phyloP scores from a whole-genome alignment of 1,140 invertebrate genomes.

The Spodoptera frugiperda region DNA sequence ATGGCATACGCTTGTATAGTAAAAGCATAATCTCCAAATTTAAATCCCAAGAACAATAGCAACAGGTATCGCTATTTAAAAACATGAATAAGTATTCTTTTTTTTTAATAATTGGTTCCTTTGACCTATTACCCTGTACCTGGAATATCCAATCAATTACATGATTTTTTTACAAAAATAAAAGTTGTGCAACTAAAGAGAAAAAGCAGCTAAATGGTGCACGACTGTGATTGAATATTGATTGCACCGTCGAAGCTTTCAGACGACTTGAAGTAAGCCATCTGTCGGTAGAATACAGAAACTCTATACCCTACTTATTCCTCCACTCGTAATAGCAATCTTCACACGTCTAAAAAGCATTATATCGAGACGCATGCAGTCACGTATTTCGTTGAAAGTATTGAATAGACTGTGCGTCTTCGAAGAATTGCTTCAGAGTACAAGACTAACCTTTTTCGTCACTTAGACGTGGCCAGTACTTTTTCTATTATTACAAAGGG shows the following conservation, averaged over 20 bases:
- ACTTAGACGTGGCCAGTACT: not conserved
- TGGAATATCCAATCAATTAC: too few species aligned
- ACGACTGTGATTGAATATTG: conserved; percentile 25
- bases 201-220: not conserved
- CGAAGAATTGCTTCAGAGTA: not conserved
- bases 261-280: not conserved
- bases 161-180: not conserved
- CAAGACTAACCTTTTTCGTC: conserved; percentile 35
- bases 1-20: too few species aligned
- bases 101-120: too few species aligned
- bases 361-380: conserved; percentile 31
- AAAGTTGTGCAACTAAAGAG: not conserved
- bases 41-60: too few species aligned
- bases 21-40: too few species aligned
- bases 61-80: too few species aligned
- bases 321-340: conserved; percentile 7
- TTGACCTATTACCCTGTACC: too few species aligned
- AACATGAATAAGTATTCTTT: too few species aligned
- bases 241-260: conserved; percentile 10
- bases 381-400: conserved; percentile 33
- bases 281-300: not conserved
- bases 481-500: not conserved
- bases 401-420: conserved; percentile 21
- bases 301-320: conserved; percentile 2
- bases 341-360: conserved; percentile 33